Evolutionary conservation across 1,140 invertebrate species (phyloP), one percentile per base, ranked within the genome.

Genomic region (Pseudoatta argentina): DNA sequence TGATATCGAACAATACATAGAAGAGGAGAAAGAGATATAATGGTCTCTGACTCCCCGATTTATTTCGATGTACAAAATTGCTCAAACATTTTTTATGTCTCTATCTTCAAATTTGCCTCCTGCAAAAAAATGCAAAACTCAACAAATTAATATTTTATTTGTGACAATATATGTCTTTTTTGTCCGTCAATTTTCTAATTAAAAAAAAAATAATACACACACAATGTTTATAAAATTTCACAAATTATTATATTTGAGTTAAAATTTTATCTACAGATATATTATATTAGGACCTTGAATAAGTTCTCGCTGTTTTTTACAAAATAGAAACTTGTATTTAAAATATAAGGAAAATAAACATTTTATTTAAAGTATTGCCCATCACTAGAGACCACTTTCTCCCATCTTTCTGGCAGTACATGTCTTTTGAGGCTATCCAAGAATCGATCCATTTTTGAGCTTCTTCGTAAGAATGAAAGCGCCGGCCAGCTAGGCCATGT

Each of bases 21-120:
- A 55, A 87, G 64, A 39, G 34, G 21, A 34, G 75, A 78, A 76
- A 86, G 85, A 90, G 73, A 75, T 88, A 91, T 88, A 93, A 93
- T 92, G 87, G 83, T 86, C 64, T 67, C 48, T 30, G 8, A 39
- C 79, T 72, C 73, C 59, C 16, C 51, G 53, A 34, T 75, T 39
- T n/a, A 24, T 44, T 73, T 53, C 30, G 82, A 76, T 63, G 39
- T 77, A n/a, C 4, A 55, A 30, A 88, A 87, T 89, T 83, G 76
- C 57, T 71, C 53, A 24, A 57, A 78, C 0, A 55, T 44, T 85
- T 88, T 89, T 91, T 91, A 92, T 78, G 87, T 91, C 90, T 92
- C 88, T 91, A 92, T 63, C 78, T 75, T 89, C 83, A 51, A 87
- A 87, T 90, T 81, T 69, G 57, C 87, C 44, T 39, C 8, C 44